Conservation (phyloP, 2,797 vertebrate genomes). For the Lophotriccus pileatus region DNA sequence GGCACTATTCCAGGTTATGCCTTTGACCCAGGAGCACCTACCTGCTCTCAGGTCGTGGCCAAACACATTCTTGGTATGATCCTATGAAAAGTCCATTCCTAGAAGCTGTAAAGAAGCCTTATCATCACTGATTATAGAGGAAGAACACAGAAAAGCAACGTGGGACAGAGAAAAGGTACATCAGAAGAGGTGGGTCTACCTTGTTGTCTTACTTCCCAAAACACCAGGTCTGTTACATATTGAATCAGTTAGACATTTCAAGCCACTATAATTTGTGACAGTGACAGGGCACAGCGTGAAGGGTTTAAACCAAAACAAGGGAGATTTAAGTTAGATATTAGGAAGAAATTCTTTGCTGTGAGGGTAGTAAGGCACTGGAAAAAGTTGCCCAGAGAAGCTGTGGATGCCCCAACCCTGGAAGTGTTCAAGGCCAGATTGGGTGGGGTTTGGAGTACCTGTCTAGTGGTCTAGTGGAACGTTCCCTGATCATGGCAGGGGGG, state of each 20-base stretch:
- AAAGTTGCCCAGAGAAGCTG: background rate
- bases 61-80: background rate
- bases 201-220: background rate
- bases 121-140: background rate
- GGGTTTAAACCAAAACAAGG: background rate
- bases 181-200: background rate
- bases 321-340: background rate
- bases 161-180: background rate
- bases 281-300: background rate
- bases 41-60: rapidly evolving
- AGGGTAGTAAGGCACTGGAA: background rate
- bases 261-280: background rate
- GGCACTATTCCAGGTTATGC: background rate
- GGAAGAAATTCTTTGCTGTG: background rate
- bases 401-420: background rate
- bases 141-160: background rate
- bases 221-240: background rate
- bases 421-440: background rate
- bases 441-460: background rate
- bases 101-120: background rate
- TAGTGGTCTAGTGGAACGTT: background rate
- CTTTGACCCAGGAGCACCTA: background rate
- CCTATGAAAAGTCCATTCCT: background rate
- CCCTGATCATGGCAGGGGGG: background rate
- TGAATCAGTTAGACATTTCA: background rate